A percentile compares a stretch with the other conserved stretches of the same genome.
These are phyloP conservation scores for Cynaeus angustus DNA, from an alignment of 2,888 invertebrate species.

Conservation along the genomic window DNA sequence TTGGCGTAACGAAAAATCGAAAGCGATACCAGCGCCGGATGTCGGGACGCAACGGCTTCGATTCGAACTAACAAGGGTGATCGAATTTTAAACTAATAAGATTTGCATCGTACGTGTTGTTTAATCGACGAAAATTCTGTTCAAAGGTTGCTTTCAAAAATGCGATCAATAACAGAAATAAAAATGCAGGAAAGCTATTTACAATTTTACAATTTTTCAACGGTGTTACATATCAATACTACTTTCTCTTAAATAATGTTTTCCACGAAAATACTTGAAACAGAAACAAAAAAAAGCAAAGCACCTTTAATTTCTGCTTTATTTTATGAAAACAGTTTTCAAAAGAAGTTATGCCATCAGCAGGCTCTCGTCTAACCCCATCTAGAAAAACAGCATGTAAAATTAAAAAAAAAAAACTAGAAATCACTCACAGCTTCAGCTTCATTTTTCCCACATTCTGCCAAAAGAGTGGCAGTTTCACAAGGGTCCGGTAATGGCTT, in stretches of 20 bases:
- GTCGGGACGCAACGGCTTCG: constrained; percentile 53
- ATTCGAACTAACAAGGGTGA: constrained; percentile 24
- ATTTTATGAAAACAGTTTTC: background rate
- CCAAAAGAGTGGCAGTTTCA: constrained; percentile 54
- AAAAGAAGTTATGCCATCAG: constrained; percentile 2
- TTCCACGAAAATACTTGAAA: no score
- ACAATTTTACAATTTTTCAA: no score
- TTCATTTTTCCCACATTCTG: constrained; percentile 57
- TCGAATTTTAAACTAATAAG: constrained; percentile 1
- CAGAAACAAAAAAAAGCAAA: no score
- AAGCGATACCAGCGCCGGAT: constrained; percentile 63
- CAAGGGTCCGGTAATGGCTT: constrained; percentile 57
- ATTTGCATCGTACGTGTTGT: background rate
- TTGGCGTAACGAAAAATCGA: constrained; percentile 62
- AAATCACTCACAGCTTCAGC: constrained; percentile 55
- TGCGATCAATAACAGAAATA: no score
- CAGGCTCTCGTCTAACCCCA: constrained; percentile 29
- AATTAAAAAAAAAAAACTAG: background rate
- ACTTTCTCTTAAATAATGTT: no score
- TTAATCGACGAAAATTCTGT: no score
- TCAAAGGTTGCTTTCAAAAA: no score
- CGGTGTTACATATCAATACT: no score
- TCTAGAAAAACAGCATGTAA: constrained; percentile 10
- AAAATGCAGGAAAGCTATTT: no score
- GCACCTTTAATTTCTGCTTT: no score